Percentiles rank a stretch among this genome's conserved stretches.
Conservation (phyloP, 1,140 invertebrate species). For the Eufriesea mexicana region DNA sequence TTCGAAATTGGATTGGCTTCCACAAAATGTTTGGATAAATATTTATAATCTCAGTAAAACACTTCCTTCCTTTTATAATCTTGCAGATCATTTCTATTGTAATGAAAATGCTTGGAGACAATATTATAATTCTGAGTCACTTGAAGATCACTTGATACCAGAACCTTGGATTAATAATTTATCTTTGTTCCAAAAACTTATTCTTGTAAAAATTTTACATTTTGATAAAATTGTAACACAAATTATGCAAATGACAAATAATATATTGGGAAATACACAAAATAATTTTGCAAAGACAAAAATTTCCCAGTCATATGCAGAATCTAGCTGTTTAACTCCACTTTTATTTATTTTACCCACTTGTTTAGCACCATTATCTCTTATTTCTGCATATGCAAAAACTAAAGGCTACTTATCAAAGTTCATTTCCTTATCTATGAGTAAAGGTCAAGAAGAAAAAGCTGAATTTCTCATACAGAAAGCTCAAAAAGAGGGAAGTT, state of each 20-base stretch:
- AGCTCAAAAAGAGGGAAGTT: slow-evolving; percentile 82
- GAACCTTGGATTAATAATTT: slow-evolving; percentile 81
- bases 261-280: slow-evolving; percentile 81
- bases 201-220: slow-evolving; percentile 84
- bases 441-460: slow-evolving; percentile 84
- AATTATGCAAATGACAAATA: slow-evolving; percentile 76
- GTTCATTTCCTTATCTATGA: slow-evolving; percentile 86
- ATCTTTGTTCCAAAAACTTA: slow-evolving; percentile 84
- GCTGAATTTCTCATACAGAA: slow-evolving; percentile 84
- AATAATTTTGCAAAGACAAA: slow-evolving; percentile 71
- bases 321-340: slow-evolving; percentile 85
- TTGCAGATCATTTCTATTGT: slow-evolving; percentile 71
- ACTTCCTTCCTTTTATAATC: slow-evolving; percentile 81
- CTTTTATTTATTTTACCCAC: slow-evolving; percentile 87
- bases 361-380: slow-evolving; percentile 83
- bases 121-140: slow-evolving; percentile 80
- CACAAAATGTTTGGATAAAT: slow-evolving; percentile 85
- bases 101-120: slow-evolving; percentile 83
- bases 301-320: slow-evolving; percentile 84
- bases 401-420: slow-evolving; percentile 84
- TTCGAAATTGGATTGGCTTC: slow-evolving; percentile 84
- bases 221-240: slow-evolving; percentile 84
- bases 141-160: slow-evolving; percentile 79
- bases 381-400: slow-evolving; percentile 83
- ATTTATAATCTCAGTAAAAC: slow-evolving; percentile 82